Percentiles rank a stretch among this genome's conserved stretches.
phyloP scores from a whole-genome alignment of 1,140 invertebrate genomes.

The Homarus americanus region DNA sequence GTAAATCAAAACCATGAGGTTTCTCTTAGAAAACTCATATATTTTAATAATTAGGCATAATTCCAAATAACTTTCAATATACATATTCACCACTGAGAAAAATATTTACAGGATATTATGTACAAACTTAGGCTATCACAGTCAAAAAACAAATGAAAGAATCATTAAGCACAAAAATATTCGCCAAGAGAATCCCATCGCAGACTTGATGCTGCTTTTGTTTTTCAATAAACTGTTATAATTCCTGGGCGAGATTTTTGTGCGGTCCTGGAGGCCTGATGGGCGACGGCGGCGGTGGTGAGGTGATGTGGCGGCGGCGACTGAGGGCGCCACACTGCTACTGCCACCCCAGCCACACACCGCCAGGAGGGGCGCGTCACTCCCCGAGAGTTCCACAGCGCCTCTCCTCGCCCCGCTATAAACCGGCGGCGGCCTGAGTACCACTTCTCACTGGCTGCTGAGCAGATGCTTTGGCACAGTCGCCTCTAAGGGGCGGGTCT shows the following conservation, averaged over 20 bases:
- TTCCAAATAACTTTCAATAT: slow-evolving; percentile 73
- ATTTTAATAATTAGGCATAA: slow-evolving; percentile 72
- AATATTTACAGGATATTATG: slow-evolving; percentile 71
- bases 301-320: background rate
- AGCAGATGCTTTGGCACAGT: slow-evolving; percentile 66
- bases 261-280: slow-evolving; percentile 3
- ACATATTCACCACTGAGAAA: slow-evolving; percentile 70
- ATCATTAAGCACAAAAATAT: slow-evolving; percentile 56
- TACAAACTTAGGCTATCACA: slow-evolving; percentile 73
- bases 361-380: slow-evolving; percentile 53
- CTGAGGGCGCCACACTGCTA: background rate
- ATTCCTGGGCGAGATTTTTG: slow-evolving; percentile 13
- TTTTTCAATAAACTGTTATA: background rate
- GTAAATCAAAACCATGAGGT: slow-evolving; percentile 65
- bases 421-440: background rate
- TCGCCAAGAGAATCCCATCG: slow-evolving; percentile 21
- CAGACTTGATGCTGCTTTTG: background rate
- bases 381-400: slow-evolving; percentile 51
- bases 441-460: slow-evolving; percentile 43
- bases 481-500: slow-evolving; percentile 61
- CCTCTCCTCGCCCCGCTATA: background rate
- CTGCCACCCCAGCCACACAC: background rate
- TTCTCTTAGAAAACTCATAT: slow-evolving; percentile 69
- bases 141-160: slow-evolving; percentile 69
- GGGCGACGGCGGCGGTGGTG: slow-evolving; percentile 6